Evolutionary conservation across 2,888 invertebrate species (phyloP), one percentile per base, ranked within the genome.

Genomic region (Tipula confusa): DNA sequence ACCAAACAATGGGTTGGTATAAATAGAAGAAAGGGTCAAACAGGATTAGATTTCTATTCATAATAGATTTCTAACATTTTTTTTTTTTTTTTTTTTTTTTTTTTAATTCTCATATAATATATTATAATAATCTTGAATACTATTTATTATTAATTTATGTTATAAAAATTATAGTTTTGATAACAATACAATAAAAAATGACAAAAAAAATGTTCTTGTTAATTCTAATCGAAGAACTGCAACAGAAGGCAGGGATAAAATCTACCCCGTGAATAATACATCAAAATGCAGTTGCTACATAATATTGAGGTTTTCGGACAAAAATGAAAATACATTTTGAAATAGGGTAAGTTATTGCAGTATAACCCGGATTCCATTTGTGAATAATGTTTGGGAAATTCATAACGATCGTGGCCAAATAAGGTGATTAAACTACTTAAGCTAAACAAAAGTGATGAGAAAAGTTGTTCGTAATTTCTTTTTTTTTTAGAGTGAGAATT

Each of bases 1-100:
- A 2, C 4, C 24, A 24, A 24, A 64, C 64, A 64, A 64, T 64
- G 64, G n/a, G n/a, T n/a, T n/a, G n/a, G 24, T 24, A 64, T 64
- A 24, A 64, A 64, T 64, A 24, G 64, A 64, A 24, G 24, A 64
- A 64, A 64, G 64, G 64, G 64, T 64, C 64, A 64, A 64, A 64
- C 64, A 64, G 64, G 64, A 64, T 64, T 64, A 64, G 64, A 64
- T 64, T 64, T 64, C 64, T 64, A 64, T 64, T 64, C 64, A 64
- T 24, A 5, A 31, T 64, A 64, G 64, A 64, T 64, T 64, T 64
- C 64, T 64, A 64, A 64, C n/a, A 64, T 24, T 11, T 64, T 18
- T 38, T 3, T 64, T 43, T 43, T 43, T 43, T 64, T 18, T 38
- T 3, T 64, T 43, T 43, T 43, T 43, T n/a, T n/a, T n/a, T n/a